phyloP scores from a whole-genome alignment of 2,888 invertebrate species.

The Dimorphilus gyrociliatus region DNA sequence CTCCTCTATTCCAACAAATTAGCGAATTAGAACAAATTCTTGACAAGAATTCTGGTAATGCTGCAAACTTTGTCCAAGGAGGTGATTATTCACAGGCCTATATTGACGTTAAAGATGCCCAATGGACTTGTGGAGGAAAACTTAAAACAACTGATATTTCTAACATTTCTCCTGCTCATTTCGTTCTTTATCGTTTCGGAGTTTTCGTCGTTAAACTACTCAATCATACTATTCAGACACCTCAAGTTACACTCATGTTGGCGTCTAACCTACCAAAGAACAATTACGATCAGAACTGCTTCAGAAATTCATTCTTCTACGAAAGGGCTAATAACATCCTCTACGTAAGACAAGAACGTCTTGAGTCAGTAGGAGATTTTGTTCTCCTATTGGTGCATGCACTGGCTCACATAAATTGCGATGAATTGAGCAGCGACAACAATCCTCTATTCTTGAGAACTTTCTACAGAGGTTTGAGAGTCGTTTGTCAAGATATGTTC shows the following conservation, averaged over 20 bases:
- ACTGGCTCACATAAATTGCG: slow-evolving; percentile 29
- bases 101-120: slow-evolving; percentile 32
- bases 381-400: slow-evolving; percentile 28
- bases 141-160: slow-evolving; percentile 22
- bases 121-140: slow-evolving; percentile 26
- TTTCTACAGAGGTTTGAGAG: slow-evolving; percentile 28
- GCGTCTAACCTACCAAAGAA: slow-evolving; percentile 30
- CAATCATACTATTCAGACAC: slow-evolving; percentile 16
- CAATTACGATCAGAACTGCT: slow-evolving; percentile 23
- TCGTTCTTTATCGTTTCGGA: slow-evolving; percentile 30
- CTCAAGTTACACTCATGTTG: slow-evolving; percentile 25
- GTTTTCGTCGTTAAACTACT: slow-evolving; percentile 27
- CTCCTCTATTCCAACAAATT: slow-evolving; percentile 31
- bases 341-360: slow-evolving; percentile 26
- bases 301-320: slow-evolving; percentile 26
- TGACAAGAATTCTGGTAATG: slow-evolving; percentile 14
- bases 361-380: slow-evolving; percentile 33
- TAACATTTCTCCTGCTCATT: slow-evolving; percentile 23
- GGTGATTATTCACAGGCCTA: slow-evolving; percentile 25
- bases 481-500: slow-evolving; percentile 35
- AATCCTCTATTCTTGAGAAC: slow-evolving; percentile 25
- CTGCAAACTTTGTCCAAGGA: slow-evolving; percentile 13
- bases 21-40: slow-evolving; percentile 27
- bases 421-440: slow-evolving; percentile 25
- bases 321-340: slow-evolving; percentile 23